Percentiles rank a stretch among this genome's conserved stretches.
Conservation (phyloP, 2,888 invertebrate genomes). For the Hirtodrosophila duncani region DNA sequence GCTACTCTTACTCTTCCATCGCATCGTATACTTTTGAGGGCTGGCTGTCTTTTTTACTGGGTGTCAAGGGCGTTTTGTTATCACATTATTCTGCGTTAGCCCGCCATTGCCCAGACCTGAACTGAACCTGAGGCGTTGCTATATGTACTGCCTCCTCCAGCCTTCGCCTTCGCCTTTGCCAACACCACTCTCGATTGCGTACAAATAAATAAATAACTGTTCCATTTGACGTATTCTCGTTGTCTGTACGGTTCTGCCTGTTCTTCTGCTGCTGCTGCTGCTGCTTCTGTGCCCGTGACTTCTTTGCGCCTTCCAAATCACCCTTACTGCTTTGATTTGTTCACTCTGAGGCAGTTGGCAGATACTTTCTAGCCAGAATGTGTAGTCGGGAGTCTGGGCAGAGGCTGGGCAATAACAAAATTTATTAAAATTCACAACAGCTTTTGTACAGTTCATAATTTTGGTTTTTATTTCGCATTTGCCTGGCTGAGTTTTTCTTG, state of each 20-base stretch:
- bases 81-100: conserved; percentile 73
- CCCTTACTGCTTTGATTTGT: conserved; percentile 55
- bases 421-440: conserved; percentile 76
- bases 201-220: conserved; percentile 75
- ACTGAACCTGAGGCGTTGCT: conserved; percentile 26
- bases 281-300: conserved; percentile 31
- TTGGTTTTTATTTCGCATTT: conserved; percentile 67
- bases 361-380: conserved; percentile 45
- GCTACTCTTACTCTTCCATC: conserved; percentile 50
- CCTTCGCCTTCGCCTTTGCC: neutral
- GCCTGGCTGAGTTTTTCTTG: conserved; percentile 39
- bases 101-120: conserved; percentile 52
- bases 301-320: conserved; percentile 14
- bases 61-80: conserved; percentile 77
- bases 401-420: conserved; percentile 33
- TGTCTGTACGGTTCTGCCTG: conserved; percentile 20
- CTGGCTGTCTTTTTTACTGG: conserved; percentile 74
- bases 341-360: conserved; percentile 54
- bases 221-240: conserved; percentile 69
- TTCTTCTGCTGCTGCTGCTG: conserved; percentile 13
- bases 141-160: conserved; percentile 2
- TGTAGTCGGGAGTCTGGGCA: neutral
- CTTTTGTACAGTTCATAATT: conserved; percentile 75
- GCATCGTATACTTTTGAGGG: conserved; percentile 46
- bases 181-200: conserved; percentile 51